These are phyloP conservation scores for Drosophila kepulauana DNA, from an alignment of 1,140 invertebrate species.

Conservation along the genomic window DNA sequence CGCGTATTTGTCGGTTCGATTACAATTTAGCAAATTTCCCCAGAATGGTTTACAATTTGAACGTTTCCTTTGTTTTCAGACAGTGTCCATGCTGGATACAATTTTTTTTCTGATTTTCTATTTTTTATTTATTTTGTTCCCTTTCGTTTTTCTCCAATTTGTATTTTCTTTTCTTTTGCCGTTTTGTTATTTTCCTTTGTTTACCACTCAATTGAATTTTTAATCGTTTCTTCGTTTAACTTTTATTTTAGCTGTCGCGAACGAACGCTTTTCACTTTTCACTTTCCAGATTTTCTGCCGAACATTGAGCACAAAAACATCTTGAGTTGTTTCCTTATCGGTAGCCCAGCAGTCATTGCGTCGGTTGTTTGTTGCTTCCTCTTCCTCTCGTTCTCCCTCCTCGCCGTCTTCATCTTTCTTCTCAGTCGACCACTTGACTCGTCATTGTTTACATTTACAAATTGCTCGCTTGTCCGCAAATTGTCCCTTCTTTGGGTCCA, in stretches of 20 bases:
- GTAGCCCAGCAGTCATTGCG: conserved; percentile 54
- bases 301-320: conserved; percentile 29
- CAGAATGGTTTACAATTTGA: conserved; percentile 30
- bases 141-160: background rate
- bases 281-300: background rate
- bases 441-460: conserved; percentile 83
- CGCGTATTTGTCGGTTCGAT: conserved; percentile 46
- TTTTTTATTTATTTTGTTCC: conserved; percentile 6
- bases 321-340: conserved; percentile 66
- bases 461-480: conserved; percentile 82
- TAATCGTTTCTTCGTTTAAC: conserved; percentile 73
- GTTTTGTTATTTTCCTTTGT: conserved; percentile 30
- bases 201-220: conserved; percentile 70
- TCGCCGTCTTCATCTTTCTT: conserved; percentile 10
- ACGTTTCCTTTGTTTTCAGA: background rate
- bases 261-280: conserved; percentile 43
- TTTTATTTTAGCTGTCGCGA: conserved; percentile 59
- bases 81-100: background rate
- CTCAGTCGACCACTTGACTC: conserved; percentile 70
- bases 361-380: conserved; percentile 46
- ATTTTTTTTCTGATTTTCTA: too few species aligned
- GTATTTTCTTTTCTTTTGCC: background rate
- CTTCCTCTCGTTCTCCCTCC: background rate
- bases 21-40: conserved; percentile 52
- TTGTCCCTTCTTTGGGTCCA: conserved; percentile 61